Conservation (phyloP, 2,113 vertebrate genomes). For the Henicopernis longicauda region DNA sequence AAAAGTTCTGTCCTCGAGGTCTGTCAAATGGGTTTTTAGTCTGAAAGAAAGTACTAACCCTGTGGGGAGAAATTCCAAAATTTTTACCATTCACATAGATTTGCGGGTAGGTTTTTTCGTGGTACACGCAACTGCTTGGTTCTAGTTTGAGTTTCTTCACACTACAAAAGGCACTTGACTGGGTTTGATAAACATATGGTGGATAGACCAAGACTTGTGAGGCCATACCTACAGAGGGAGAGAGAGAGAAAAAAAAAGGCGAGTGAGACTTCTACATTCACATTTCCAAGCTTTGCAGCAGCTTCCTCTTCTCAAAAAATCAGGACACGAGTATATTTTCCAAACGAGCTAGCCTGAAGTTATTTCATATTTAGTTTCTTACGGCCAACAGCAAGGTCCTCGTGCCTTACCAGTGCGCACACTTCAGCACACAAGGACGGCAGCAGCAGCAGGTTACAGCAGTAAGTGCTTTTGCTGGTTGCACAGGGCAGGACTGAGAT, state of each 20-base stretch:
- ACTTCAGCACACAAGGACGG: neutral
- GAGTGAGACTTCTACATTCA: neutral
- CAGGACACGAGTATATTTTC: neutral
- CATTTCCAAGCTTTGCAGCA: neutral
- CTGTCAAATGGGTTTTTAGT: conserved; percentile 81
- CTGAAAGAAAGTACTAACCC: conserved; percentile 84
- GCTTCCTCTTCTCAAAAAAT: neutral
- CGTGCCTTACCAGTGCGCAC: fast-evolving
- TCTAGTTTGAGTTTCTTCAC: conserved; percentile 99
- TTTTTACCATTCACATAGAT: conserved; percentile 93
- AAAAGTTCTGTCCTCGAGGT: conserved; percentile 81
- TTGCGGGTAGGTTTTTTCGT: conserved; percentile 88
- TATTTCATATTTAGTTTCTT: neutral
- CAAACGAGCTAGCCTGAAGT: neutral
- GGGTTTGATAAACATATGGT: conserved; percentile 99
- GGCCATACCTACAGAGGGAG: conserved; percentile 90
- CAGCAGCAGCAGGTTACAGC: neutral
- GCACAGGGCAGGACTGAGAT: neutral
- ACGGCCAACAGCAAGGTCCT: neutral
- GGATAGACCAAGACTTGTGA: conserved; percentile 99
- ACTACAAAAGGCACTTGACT: conserved; percentile 99
- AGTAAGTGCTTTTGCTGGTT: neutral
- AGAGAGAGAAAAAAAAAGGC: neutral
- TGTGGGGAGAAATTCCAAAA: conserved; percentile 85
- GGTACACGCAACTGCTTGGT: conserved; percentile 95